Percentiles rank a stretch among this genome's conserved stretches.
These are phyloP conservation scores for Noctua janthina DNA, from an alignment of 2,888 invertebrate genomes.

Conservation along the genomic window DNA sequence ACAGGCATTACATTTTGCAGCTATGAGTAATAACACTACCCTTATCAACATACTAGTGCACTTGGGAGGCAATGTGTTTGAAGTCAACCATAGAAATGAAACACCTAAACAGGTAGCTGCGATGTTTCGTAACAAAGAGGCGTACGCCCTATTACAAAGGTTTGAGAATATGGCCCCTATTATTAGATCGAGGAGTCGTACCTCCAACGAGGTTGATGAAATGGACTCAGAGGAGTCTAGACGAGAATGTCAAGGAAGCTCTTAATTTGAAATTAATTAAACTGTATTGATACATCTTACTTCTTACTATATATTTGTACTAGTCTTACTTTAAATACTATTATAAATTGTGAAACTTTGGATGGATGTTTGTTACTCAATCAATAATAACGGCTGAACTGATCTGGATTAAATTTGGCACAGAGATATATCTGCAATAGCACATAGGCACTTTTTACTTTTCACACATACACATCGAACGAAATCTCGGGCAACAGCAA, in stretches of 20 bases:
- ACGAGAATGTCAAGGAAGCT: background rate
- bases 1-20: conserved; percentile 88
- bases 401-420: background rate
- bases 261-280: background rate
- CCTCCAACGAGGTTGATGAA: background rate
- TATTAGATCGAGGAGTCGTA: background rate
- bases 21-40: conserved; percentile 84
- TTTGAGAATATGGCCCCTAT: conserved; percentile 43
- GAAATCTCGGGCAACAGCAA: too few relatives aligned
- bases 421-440: too few relatives aligned
- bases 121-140: conserved; percentile 78
- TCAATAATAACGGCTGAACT: background rate
- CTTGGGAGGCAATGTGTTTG: conserved; percentile 79
- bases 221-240: background rate
- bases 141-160: conserved; percentile 69
- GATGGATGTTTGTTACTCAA: background rate
- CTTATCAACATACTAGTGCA: conserved; percentile 80
- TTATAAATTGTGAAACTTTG: background rate
- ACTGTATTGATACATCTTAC: background rate
- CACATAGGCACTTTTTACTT: too few relatives aligned
- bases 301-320: background rate
- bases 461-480: too few relatives aligned
- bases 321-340: background rate
- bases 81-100: conserved; percentile 79
- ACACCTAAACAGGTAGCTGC: conserved; percentile 83